Evolutionary conservation across 2,797 vertebrate species (phyloP), one percentile per base, ranked within the genome.

Genomic region (Ataeniobius toweri): DNA sequence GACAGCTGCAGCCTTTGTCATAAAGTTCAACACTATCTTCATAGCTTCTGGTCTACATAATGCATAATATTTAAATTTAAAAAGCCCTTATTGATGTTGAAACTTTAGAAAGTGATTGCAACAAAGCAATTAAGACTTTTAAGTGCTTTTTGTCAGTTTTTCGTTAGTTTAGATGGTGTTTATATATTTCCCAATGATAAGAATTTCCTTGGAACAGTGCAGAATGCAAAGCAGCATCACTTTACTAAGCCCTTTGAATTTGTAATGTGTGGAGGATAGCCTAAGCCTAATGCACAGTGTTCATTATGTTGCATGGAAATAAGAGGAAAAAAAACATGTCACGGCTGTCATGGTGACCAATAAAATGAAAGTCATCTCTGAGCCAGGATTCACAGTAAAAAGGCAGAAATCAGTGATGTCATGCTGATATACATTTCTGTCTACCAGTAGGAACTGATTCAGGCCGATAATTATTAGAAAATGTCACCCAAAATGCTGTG

Each of bases 291-390:
- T 74, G 72, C 84, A 72, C 14, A n/a, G 6, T 46, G 50, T 73
- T 74, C 46, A 26, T 76, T 76, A 77, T n/a, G 41, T 58, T 80
- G 78, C 68, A 79, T 65, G 73, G 67, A 63, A 39, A 80, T 63
- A 13, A 70, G 31, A 39, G 31, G 7, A 22, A 4, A 22, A 18
- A 61, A 48, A 48, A 55, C 9, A 6, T 46, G 68, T 55, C 78
- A 75, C n/a, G 76, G 91, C 90, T 87, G 92, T 86, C 88, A 89
- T 88, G 85, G 85, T 39, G 85, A 91, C 63, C 18, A 31, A 75
- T 63, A 48, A 56, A 81, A 80, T 63, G 39, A 69, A 79, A 79
- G 78, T 58, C 77, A 77, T 80, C 72, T 28, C 79, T 82, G 69
- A 76, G 85, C 41, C n/a, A 67, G 80, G 77, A 74, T 77, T 78